Evolutionary conservation across 2,113 vertebrate genomes (phyloP).

Genomic region (Gopherus flavomarginatus): DNA sequence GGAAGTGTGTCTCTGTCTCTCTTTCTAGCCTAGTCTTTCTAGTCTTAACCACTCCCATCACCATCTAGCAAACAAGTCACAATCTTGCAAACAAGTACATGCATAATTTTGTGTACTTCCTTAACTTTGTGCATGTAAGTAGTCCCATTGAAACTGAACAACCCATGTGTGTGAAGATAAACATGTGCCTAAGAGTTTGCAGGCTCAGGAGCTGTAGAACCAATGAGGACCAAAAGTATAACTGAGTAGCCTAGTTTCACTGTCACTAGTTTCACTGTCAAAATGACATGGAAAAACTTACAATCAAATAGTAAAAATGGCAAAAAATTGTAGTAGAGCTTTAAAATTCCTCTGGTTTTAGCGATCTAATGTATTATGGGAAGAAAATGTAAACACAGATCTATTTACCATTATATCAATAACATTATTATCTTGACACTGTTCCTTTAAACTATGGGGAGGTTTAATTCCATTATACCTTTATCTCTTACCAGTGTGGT

Average conservation of each 20-base stretch:
- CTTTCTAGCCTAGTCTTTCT: background rate
- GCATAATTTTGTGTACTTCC: background rate
- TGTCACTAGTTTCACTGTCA: background rate
- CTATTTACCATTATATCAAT: background rate
- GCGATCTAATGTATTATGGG: background rate
- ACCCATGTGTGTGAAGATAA: background rate
- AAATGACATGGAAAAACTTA: background rate
- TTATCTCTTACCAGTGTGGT: background rate
- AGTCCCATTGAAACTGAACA: background rate
- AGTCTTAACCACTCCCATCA: background rate
- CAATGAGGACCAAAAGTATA: background rate
- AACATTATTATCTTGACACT: background rate
- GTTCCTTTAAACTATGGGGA: background rate
- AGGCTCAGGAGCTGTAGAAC: background rate
- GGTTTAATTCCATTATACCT: background rate
- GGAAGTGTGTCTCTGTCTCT: background rate
- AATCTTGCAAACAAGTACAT: background rate
- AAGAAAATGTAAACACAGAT: background rate
- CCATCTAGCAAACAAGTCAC: background rate
- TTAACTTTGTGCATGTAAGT: background rate
- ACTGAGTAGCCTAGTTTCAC: background rate
- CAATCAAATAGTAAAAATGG: background rate
- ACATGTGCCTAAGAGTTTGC: background rate
- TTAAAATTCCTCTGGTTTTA: background rate
- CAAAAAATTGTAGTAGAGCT: background rate